Evolutionary conservation across 2,888 invertebrate genomes (phyloP).

Genomic region (Seira musarum): DNA sequence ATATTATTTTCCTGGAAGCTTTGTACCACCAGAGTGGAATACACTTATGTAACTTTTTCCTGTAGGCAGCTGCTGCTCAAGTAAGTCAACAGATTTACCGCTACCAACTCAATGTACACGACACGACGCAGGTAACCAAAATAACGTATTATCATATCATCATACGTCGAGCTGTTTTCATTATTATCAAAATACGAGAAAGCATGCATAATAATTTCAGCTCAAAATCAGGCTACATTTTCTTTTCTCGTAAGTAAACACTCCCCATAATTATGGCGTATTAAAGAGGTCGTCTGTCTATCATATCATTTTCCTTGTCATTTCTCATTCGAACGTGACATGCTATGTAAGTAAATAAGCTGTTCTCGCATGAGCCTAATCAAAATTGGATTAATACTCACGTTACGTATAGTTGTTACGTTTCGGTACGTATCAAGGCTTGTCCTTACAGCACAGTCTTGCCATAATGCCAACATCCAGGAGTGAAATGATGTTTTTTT

Average conservation of each 20-base stretch:
- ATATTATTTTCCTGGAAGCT: constrained; percentile 8
- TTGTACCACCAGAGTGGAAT: constrained; percentile 9
- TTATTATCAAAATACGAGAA: constrained; percentile 2
- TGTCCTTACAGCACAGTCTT: too few species aligned
- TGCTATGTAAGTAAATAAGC: background rate
- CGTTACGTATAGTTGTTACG: background rate
- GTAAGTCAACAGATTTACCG: constrained; percentile 20
- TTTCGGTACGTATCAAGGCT: too few species aligned
- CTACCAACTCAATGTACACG: background rate
- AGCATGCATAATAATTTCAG: background rate
- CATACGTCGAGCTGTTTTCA: background rate
- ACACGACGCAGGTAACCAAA: background rate
- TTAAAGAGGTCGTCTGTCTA: constrained; percentile 13
- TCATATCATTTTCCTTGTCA: constrained; percentile 18
- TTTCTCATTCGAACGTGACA: constrained; percentile 9
- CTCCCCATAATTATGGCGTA: background rate
- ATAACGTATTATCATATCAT: background rate
- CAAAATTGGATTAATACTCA: constrained; percentile 10
- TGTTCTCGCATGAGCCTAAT: constrained; percentile 5
- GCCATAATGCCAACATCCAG: too few species aligned
- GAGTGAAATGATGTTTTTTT: too few species aligned
- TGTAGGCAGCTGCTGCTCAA: constrained; percentile 15
- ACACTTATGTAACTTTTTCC: background rate
- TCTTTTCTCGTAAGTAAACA: background rate
- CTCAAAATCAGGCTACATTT: too few species aligned